A percentile compares a stretch with the other conserved stretches of the same genome.
These are phyloP conservation scores for Gisinianus flammeolus DNA, from an alignment of 2,888 invertebrate species.

Conservation along the genomic window DNA sequence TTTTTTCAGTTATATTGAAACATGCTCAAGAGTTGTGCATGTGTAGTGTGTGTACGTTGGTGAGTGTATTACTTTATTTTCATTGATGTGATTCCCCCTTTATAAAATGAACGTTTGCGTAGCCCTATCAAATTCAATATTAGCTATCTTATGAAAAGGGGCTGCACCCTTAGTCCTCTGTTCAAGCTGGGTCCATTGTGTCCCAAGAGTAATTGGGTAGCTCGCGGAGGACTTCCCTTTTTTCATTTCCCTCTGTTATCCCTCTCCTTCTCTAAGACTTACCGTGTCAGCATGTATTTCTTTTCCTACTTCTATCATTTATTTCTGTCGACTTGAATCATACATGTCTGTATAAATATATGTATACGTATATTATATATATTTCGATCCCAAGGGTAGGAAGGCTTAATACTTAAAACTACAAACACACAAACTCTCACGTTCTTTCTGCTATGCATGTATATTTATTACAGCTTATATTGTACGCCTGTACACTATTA, in stretches of 20 bases:
- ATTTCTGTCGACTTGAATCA: not conserved
- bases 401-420: not conserved
- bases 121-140: constrained; percentile 59
- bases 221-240: constrained; percentile 26
- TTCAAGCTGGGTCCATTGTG: constrained; percentile 56
- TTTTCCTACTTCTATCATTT: not conserved
- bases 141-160: constrained; percentile 59
- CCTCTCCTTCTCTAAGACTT: constrained; percentile 9
- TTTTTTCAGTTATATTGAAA: no score
- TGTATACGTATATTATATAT: not conserved
- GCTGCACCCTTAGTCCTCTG: constrained; percentile 56
- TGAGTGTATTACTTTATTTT: constrained; percentile 28
- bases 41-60: constrained; percentile 1
- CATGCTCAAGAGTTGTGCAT: not conserved
- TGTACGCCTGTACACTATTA: not conserved
- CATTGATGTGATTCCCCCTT: constrained; percentile 44
- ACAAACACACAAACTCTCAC: not conserved
- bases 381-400: not conserved
- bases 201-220: constrained; percentile 57
- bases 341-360: not conserved
- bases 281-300: constrained; percentile 5
- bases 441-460: not conserved
- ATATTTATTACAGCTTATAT: not conserved
- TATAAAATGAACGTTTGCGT: constrained; percentile 43
- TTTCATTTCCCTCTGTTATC: constrained; percentile 11